phyloP scores from a whole-genome alignment of 1,140 invertebrate genomes.

The Sminthurides bifidus region DNA sequence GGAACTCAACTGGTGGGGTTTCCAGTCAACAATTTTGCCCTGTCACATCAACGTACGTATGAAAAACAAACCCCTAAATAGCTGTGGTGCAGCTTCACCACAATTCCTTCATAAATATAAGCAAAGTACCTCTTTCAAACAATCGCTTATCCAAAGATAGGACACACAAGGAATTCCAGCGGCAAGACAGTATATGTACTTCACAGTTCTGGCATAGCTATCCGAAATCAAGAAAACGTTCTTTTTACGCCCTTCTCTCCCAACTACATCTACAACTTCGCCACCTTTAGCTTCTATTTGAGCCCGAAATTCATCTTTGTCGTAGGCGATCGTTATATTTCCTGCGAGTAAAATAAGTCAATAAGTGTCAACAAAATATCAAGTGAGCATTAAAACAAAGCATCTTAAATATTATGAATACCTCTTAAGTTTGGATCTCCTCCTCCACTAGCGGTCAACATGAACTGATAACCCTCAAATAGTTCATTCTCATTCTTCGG shows the following conservation, averaged over 20 bases:
- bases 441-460: conserved; percentile 29
- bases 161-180: conserved; percentile 26
- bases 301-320: conserved; percentile 20
- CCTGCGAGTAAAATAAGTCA: too few relatives aligned
- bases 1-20: conserved; percentile 14
- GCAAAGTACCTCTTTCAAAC: conserved; percentile 12
- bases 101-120: neutral
- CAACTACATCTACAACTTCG: conserved; percentile 15
- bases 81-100: too few relatives aligned
- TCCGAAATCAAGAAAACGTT: conserved; percentile 18
- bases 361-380: too few relatives aligned
- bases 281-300: conserved; percentile 17
- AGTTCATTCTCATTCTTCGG: conserved; percentile 6
- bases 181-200: conserved; percentile 25
- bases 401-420: too few relatives aligned
- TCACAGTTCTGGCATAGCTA: conserved; percentile 16
- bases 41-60: conserved; percentile 10
- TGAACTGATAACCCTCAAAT: conserved; percentile 26
- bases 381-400: too few relatives aligned
- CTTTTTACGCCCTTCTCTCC: conserved; percentile 8
- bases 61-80: neutral
- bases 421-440: conserved; percentile 17
- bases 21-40: conserved; percentile 19
- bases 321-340: conserved; percentile 13
- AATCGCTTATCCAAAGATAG: conserved; percentile 18